phyloP scores from a whole-genome alignment of 1,140 invertebrate species.

The Caenorhabditis brenneri region DNA sequence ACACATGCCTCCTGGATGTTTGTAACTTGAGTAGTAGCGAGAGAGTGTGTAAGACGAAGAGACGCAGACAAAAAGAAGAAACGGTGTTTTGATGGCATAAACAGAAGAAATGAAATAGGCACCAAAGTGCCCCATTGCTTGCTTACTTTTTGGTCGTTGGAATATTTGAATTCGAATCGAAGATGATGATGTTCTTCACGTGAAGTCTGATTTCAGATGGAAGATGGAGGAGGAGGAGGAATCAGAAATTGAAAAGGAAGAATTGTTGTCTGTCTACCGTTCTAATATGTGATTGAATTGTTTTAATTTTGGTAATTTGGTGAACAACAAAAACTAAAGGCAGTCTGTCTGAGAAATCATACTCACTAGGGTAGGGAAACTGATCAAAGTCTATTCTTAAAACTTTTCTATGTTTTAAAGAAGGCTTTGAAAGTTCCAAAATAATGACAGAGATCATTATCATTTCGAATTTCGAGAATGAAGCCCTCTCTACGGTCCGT shows the following conservation, averaged over 20 bases:
- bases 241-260: background rate
- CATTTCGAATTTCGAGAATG: too few species aligned
- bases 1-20: conserved; percentile 13
- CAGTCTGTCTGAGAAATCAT: too few species aligned
- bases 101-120: conserved; percentile 3
- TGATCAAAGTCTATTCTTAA: too few species aligned
- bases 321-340: background rate
- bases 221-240: too few species aligned
- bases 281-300: background rate
- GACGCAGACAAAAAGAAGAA: background rate
- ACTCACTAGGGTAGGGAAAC: too few species aligned
- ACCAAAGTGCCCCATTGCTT: background rate
- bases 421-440: too few species aligned
- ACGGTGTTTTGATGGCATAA: conserved; percentile 25
- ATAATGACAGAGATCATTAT: too few species aligned
- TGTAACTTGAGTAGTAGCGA: conserved; percentile 25
- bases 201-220: too few species aligned
- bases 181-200: background rate
- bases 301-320: background rate
- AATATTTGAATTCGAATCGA: background rate
- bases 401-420: too few species aligned
- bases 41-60: conserved; percentile 4
- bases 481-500: too few species aligned
- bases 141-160: background rate
- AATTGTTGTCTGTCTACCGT: background rate